Evolutionary conservation across 2,113 vertebrate genomes (phyloP).

Genomic region (Neogobius melanostomus): DNA sequence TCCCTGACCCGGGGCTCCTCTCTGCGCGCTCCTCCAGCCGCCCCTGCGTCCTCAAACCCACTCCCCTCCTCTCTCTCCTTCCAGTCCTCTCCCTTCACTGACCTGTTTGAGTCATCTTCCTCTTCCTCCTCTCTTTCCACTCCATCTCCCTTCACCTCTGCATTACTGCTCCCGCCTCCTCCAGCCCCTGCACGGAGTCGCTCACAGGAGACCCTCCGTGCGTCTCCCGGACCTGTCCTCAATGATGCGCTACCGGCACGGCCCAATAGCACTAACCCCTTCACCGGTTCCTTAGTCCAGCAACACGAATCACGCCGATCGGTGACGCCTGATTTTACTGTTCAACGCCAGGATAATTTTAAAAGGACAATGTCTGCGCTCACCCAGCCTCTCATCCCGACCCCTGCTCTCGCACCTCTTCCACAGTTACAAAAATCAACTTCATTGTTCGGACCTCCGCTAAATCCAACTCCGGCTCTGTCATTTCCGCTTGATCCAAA

Average conservation of each 20-base stretch:
- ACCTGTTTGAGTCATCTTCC: constrained; percentile 49
- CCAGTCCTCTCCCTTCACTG: constrained; percentile 71
- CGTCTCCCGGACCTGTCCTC: constrained; percentile 78
- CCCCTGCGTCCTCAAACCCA: constrained; percentile 57
- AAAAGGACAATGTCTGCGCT: constrained; percentile 53
- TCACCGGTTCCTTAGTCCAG: constrained; percentile 66
- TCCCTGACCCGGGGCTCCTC: constrained; percentile 75
- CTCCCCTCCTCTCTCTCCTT: constrained; percentile 69
- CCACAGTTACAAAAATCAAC: constrained; percentile 30
- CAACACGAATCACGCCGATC: constrained; percentile 56
- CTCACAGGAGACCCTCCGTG: constrained; percentile 77
- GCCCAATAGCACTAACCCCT: constrained; percentile 82
- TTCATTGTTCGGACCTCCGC: constrained; percentile 41
- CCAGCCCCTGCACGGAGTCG: constrained; percentile 76
- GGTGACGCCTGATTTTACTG: constrained; percentile 63
- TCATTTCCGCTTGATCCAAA: constrained; percentile 1
- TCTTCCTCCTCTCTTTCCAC: constrained; percentile 51
- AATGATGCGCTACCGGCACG: constrained; percentile 62
- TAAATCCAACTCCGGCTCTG: constrained; percentile 25
- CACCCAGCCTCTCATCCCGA: constrained; percentile 56
- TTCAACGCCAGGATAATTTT: constrained; percentile 50
- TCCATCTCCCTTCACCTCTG: constrained; percentile 44
- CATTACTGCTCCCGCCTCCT: constrained; percentile 75
- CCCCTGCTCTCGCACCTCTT: constrained; percentile 40
- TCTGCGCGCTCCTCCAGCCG: constrained; percentile 44